A percentile compares a stretch with the other conserved stretches of the same genome.
These are phyloP conservation scores for Timema cristinae DNA, from an alignment of 2,888 invertebrate species.

Conservation along the genomic window DNA sequence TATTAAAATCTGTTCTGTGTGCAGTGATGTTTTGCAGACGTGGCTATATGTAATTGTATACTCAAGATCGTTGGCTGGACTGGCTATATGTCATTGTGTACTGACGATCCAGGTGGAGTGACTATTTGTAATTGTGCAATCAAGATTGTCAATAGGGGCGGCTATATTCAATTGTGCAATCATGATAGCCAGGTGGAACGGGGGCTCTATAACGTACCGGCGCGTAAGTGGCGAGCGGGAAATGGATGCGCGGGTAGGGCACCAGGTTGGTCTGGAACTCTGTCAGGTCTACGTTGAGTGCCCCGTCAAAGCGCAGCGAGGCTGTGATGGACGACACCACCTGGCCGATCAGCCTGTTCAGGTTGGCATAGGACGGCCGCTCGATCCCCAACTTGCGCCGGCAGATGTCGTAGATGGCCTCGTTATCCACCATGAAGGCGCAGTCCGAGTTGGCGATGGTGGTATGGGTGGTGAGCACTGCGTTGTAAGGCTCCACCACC, in stretches of 20 bases:
- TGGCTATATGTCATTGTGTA: too few species aligned
- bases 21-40: too few species aligned
- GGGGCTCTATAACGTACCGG: constrained; percentile 15
- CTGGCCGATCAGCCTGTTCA: constrained; percentile 62
- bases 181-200: too few species aligned
- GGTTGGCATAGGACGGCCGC: constrained; percentile 54
- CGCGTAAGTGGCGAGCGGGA: constrained; percentile 42
- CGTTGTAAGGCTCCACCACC: constrained; percentile 45
- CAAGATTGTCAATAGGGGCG: too few species aligned
- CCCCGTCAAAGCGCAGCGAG: constrained; percentile 50
- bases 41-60: too few species aligned
- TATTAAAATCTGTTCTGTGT: too few species aligned
- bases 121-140: too few species aligned
- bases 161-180: too few species aligned
- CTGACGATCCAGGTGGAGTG: too few species aligned
- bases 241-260: constrained; percentile 54
- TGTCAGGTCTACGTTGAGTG: constrained; percentile 52
- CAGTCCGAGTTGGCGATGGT: constrained; percentile 42
- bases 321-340: constrained; percentile 48
- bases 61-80: too few species aligned
- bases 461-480: constrained; percentile 43
- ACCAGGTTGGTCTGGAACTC: constrained; percentile 50
- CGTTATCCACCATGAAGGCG: constrained; percentile 44
- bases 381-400: constrained; percentile 51
- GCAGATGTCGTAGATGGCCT: constrained; percentile 48